These are phyloP conservation scores for Halcyon badia DNA, from an alignment of 2,797 vertebrate genomes.

Conservation along the genomic window DNA sequence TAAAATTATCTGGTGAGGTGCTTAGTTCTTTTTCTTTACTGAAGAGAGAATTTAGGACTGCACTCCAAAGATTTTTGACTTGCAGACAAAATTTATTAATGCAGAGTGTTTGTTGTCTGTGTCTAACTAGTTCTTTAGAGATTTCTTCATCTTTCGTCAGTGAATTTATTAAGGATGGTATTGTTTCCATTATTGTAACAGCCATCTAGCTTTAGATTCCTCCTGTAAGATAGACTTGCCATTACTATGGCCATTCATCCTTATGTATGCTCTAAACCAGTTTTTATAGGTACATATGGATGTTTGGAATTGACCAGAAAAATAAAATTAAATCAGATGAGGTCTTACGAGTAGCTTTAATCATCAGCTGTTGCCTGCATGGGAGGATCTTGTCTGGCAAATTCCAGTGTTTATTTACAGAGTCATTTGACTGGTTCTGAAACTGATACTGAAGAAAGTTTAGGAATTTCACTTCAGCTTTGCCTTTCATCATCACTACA, in stretches of 20 bases:
- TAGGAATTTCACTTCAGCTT: not conserved
- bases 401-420: not conserved
- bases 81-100: not conserved
- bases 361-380: not conserved
- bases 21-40: not conserved
- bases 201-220: not conserved
- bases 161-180: not conserved
- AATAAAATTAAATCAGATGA: not conserved
- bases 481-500: not conserved
- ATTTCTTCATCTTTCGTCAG: not conserved
- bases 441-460: not conserved
- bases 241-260: not conserved
- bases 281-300: fast-evolving
- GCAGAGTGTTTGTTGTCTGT: not conserved
- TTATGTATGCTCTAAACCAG: not conserved
- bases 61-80: not conserved
- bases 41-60: not conserved
- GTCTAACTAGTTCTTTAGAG: not conserved
- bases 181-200: not conserved
- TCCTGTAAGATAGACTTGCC: not conserved
- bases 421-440: not conserved
- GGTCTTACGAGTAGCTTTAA: not conserved
- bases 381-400: not conserved
- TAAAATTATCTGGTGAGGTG: not conserved
- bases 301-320: not conserved